Conservation (phyloP, 2,888 invertebrate genomes). For the Prosapia bicincta region DNA sequence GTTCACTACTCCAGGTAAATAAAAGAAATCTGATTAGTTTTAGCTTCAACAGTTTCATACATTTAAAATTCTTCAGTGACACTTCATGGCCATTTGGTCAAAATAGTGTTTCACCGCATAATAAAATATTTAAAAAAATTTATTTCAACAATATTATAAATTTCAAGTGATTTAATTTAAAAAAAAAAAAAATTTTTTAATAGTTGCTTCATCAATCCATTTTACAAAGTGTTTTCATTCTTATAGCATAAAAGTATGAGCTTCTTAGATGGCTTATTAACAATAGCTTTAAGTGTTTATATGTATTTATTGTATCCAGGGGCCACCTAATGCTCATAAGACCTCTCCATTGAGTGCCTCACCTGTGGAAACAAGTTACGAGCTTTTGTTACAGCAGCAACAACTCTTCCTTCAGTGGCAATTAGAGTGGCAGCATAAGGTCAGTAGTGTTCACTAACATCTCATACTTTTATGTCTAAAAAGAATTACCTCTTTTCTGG, state of each 20-base stretch:
- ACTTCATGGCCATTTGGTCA: too few relatives aligned
- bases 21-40: too few relatives aligned
- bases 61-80: too few relatives aligned
- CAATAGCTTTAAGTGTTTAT: background rate
- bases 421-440: conserved; percentile 75
- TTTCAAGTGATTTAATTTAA: too few relatives aligned
- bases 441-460: conserved; percentile 36
- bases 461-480: background rate
- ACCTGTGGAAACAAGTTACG: conserved; percentile 78
- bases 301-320: conserved; percentile 46
- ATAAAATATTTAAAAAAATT: too few relatives aligned
- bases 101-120: too few relatives aligned
- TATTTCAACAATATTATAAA: too few relatives aligned
- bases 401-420: conserved; percentile 87
- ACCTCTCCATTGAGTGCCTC: conserved; percentile 48
- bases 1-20: too few relatives aligned
- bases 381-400: conserved; percentile 89
- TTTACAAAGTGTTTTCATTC: background rate
- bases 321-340: conserved; percentile 87
- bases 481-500: conserved; percentile 5
- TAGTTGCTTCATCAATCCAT: too few relatives aligned
- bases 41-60: too few relatives aligned
- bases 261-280: background rate
- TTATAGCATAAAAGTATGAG: background rate
- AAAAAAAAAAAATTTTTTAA: too few relatives aligned